Base-by-base conservation (phyloP, 2,888 invertebrate species). In the Lucinisca nassula region DNA sequence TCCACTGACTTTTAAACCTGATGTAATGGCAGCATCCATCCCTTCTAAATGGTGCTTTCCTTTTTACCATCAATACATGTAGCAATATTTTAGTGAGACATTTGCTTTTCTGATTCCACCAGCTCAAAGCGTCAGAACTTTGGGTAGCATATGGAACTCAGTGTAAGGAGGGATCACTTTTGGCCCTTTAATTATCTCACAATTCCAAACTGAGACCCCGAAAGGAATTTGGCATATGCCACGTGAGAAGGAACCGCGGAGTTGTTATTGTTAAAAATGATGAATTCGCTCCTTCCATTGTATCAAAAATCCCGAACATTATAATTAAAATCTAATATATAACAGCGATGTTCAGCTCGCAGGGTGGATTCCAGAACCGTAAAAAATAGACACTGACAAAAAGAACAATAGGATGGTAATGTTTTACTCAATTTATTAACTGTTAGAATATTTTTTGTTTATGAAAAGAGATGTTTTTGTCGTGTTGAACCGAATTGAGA, bases 181-280 rank as follows among this genome's bases (percentile, higher is more conserved):
- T 67, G 67, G 67, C 67, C 67, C 67, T 67, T 35, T 67, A 67
- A 67, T 67, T 67, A 67, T 67, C 67, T 32, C 67, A 67, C 67
- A 21, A 67, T 67, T 67, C 67, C 67, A 67, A 67, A 67, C 67
- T 35, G 67, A 67, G 67, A 67, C 67, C 67, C 67, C 67, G 35
- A 67, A 30, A 67, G 67, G 67, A 35, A 67, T 30, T 67, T 67
- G 67, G 67, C 67, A 67, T 67, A 67, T 67, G 67, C n/a, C 67
- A 67, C 67, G 35, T 67, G 67, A 35, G 35, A 67, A 67, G 21
- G 67, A 35, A 67, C 35, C 67, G 32, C 35, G 67, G 67, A 17
- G 35, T 35, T 35, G 67, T 67, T 67, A 67, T 67, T 67, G 67
- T 67, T 17, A 21, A 10, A n/a, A 17, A 67, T 67, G 67, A 67